phyloP scores from a whole-genome alignment of 2,888 invertebrate genomes.

The Panopea generosa region DNA sequence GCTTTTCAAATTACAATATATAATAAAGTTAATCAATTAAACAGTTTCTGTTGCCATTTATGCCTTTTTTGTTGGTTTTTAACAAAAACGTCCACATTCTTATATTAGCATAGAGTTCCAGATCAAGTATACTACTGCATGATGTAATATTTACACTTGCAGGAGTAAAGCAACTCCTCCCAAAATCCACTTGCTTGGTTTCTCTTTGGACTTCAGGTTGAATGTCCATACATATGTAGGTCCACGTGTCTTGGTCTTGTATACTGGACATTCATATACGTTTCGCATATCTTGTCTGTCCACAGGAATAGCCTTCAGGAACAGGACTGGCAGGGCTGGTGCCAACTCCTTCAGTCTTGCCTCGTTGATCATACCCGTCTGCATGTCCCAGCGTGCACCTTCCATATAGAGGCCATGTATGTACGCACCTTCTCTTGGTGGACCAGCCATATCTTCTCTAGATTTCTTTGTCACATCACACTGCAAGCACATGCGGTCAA shows the following conservation, averaged over 20 bases:
- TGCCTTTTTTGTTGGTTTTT: too few relatives aligned
- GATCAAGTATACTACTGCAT: too few relatives aligned
- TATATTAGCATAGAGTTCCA: too few relatives aligned
- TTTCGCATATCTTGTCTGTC: slow-evolving; percentile 97
- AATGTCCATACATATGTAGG: slow-evolving; percentile 99
- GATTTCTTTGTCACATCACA: slow-evolving; percentile 98
- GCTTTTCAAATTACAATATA: too few relatives aligned
- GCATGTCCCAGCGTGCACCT: slow-evolving; percentile 97
- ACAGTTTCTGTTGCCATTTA: too few relatives aligned
- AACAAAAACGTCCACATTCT: too few relatives aligned
- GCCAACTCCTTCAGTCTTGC: slow-evolving; percentile 96
- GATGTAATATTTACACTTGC: slow-evolving; percentile 89
- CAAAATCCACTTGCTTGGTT: slow-evolving; percentile 96
- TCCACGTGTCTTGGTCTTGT: slow-evolving; percentile 96
- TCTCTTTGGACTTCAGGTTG: slow-evolving; percentile 97
- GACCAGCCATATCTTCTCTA: slow-evolving; percentile 94
- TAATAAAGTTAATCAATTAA: too few relatives aligned
- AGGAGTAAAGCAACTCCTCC: slow-evolving; percentile 96
- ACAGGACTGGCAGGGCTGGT: slow-evolving; percentile 97
- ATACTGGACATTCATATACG: slow-evolving; percentile 98
- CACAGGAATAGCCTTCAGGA: slow-evolving; percentile 91
- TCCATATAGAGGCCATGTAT: slow-evolving; percentile 96
- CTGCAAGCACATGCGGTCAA: slow-evolving; percentile 98
- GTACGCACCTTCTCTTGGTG: slow-evolving; percentile 94
- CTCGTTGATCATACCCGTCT: slow-evolving; percentile 95